Evolutionary conservation across 2,888 invertebrate species (phyloP).

Genomic region (Spatulosminthurus flaviceps): DNA sequence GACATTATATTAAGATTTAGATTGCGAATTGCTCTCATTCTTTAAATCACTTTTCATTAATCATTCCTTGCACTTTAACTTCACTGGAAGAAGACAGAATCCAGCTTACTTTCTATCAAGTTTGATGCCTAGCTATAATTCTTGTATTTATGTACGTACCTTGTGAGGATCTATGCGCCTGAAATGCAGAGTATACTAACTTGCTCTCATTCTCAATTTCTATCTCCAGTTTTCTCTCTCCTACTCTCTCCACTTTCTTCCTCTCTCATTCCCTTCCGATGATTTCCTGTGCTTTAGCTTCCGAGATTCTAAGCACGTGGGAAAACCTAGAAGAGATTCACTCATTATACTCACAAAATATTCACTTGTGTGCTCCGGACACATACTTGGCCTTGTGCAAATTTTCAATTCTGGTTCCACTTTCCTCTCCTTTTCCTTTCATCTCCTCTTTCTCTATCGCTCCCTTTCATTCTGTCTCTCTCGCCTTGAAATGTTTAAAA

Average conservation of each 20-base stretch:
- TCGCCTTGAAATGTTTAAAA: conserved; percentile 9
- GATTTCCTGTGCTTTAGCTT: conserved; percentile 16
- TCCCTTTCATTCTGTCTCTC: conserved; percentile 2
- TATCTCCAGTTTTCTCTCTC: background rate
- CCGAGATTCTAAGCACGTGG: conserved; percentile 28
- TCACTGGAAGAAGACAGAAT: conserved; percentile 13
- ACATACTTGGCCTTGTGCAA: conserved; percentile 18
- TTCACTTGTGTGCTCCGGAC: conserved; percentile 25
- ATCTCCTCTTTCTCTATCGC: background rate
- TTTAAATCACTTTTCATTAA: conserved; percentile 45
- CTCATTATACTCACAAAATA: conserved; percentile 30
- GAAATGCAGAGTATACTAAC: background rate
- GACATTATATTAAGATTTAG: conserved; percentile 33
- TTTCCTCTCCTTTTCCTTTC: background rate
- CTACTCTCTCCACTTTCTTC: background rate
- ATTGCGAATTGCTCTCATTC: conserved; percentile 25
- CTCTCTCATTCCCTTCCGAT: conserved; percentile 12
- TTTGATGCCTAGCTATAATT: background rate
- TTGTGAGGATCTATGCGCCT: background rate
- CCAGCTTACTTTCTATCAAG: conserved; percentile 1
- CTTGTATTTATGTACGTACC: background rate
- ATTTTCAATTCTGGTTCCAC: conserved; percentile 9
- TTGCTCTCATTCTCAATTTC: conserved; percentile 5
- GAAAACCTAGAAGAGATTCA: conserved; percentile 32
- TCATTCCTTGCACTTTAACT: conserved; percentile 43